Base-by-base conservation (phyloP, 1,140 invertebrate species). In the Drosophila neocordata region DNA sequence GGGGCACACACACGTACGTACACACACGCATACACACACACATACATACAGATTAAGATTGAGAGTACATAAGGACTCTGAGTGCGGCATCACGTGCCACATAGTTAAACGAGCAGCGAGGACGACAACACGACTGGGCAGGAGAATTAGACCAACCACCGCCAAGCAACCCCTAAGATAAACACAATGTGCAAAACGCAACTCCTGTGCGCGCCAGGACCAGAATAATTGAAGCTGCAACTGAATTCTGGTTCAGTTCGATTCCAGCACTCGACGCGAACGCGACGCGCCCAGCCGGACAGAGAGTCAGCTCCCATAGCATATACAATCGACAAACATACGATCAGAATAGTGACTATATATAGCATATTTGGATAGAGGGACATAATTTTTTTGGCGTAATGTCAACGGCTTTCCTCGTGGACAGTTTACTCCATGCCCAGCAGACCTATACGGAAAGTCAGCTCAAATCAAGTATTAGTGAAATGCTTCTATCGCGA, bases 61-160 rank as follows among this genome's bases (percentile, higher is more conserved):
- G 38, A 34, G 59, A 63, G 59, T 73, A 80, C 55, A 85, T 70
- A 77, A 81, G 80, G 70, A 77, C 31, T 37, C 35, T 15, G 27
- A 37, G 55, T 56, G 13, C 18, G 38, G 63, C 51, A 71, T 88
- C 77, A 90, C 77, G 77, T 90, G 79, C 77, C 65, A 57, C 70
- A 77, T 66, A 81, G 41, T 48, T 18, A 48, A 63, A 65, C 65
- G 58, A 77, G 69, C 62, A 62, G 44, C 51, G 15, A 22, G 52
- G 63, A 37, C 64, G 61, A 51, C 67, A 48, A 65, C 74, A 65
- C 74, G 69, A 85, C 85, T 89, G 85, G 80, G 89, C 89, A 88
- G 76, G 82, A 90, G 79, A 77, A 79, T 66, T 63, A 79, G 79
- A 91, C 89, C 89, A 91, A 91, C 89, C 89, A 88, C 82, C 89